Evolutionary conservation across 2,797 vertebrate species (phyloP).

Genomic region (Chaenodraco wilsoni): DNA sequence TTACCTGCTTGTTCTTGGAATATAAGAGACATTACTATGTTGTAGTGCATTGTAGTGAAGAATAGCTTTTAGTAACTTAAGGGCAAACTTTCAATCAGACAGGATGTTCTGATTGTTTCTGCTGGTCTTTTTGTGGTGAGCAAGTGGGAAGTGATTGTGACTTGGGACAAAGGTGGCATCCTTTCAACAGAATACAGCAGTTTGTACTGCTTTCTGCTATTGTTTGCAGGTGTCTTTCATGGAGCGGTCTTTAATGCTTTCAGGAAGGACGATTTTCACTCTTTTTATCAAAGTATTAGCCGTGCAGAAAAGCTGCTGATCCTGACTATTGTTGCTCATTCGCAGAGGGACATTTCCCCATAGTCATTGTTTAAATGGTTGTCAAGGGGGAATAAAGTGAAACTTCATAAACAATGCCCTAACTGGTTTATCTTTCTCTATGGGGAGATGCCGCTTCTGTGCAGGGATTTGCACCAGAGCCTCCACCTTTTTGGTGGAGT

Average conservation of each 20-base stretch:
- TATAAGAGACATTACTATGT: neutral
- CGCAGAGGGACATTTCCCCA: slow-evolving; percentile 92
- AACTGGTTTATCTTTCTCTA: slow-evolving; percentile 90
- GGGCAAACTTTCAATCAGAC: slow-evolving; percentile 37
- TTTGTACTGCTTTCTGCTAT: slow-evolving; percentile 80
- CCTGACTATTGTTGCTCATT: slow-evolving; percentile 90
- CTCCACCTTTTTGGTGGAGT: slow-evolving; percentile 81
- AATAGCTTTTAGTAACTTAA: neutral
- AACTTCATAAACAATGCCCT: slow-evolving; percentile 92
- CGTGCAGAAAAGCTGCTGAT: slow-evolving; percentile 90
- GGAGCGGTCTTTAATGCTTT: slow-evolving; percentile 88
- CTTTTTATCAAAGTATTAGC: slow-evolving; percentile 91
- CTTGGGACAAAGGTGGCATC: slow-evolving; percentile 74
- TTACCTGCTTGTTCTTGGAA: neutral
- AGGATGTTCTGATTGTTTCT: slow-evolving; percentile 45
- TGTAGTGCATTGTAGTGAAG: neutral
- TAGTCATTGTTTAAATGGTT: slow-evolving; percentile 98
- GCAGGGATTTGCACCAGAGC: slow-evolving; percentile 88
- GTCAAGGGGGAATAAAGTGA: slow-evolving; percentile 96
- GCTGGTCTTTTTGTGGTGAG: slow-evolving; percentile 48
- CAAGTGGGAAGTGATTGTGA: slow-evolving; percentile 66
- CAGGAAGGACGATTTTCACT: slow-evolving; percentile 95
- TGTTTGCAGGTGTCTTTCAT: slow-evolving; percentile 96
- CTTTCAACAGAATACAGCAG: slow-evolving; percentile 89
- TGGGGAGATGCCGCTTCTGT: slow-evolving; percentile 84